Base-by-base conservation (phyloP, 2,113 vertebrate genomes). In the Triplophysa rosa region DNA sequence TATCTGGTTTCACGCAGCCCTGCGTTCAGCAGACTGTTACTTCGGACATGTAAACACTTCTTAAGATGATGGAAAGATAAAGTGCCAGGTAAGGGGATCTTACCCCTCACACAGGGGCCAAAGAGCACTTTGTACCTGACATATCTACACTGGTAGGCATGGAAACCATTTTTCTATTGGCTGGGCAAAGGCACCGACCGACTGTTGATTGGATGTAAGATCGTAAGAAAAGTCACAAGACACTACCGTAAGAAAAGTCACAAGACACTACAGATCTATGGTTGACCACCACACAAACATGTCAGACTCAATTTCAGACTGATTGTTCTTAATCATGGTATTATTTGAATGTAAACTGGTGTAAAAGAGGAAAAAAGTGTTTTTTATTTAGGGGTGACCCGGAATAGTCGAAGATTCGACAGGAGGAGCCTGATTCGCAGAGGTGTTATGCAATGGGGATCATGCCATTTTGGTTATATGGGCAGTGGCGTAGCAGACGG, bases 81-180 rank as follows among this genome's bases (percentile, higher is more conserved):
- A 88, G 87, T 90, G 86, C 87, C 86, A 91, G 86, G 87, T 84
- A 86, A 84, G 83, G 52, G 80, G 87, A 92, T 92, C 88, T 79
- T 45, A 83, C 91, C 91, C 90, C 91, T 84, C 76, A 66, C 42
- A 87, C 82, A 74, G 42, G 77, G 56, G 84, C 88, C 87, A 88
- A 91, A 88, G 86, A 66, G 80, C 26, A 75, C 86, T 88, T 89
- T 92, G 89, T 89, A 87, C 82, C 84, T 81, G 84, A 87, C 85
- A 91, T 90, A 89, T 90, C 87, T 90, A 89, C 87, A 91, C 90
- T 91, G 90, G 87, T 90, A 68, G 63, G 85, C 88, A 89, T 90
- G 87, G 88, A 86, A 90, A 91, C 90, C 78, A 72, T 83, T 67
- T 67, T 78, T 29, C 49, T 45, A 33, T 63, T 69, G 73, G 54